Conservation (phyloP, 2,797 vertebrate species). For the Perodicticus potto region DNA sequence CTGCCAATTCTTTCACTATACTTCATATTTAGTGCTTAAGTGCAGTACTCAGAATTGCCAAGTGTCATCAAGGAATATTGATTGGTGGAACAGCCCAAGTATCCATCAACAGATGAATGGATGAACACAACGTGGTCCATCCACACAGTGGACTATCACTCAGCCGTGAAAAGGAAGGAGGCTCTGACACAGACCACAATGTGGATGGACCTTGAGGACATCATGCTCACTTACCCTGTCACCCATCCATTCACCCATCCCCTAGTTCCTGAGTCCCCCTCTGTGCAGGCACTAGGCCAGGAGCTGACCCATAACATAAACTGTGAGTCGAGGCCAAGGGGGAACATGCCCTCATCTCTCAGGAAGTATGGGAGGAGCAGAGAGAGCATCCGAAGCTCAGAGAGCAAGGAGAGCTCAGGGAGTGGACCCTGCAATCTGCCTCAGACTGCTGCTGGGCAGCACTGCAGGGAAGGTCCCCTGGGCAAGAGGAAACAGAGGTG, state of each 20-base stretch:
- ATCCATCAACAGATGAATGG: not conserved
- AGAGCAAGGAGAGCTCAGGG: not conserved
- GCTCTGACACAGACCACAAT: not conserved
- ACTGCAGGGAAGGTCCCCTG: fast-evolving
- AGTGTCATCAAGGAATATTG: not conserved
- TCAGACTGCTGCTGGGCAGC: not conserved
- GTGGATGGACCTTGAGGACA: not conserved
- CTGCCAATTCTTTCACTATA: not conserved
- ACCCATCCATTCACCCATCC: not conserved
- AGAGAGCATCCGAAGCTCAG: too few species aligned
- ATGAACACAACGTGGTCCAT: not conserved
- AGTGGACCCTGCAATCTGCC: too few species aligned
- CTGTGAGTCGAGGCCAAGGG: not conserved
- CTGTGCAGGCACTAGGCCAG: not conserved
- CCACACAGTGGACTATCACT: not conserved
- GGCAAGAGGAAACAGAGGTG: not conserved
- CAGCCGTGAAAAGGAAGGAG: not conserved
- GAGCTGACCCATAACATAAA: not conserved
- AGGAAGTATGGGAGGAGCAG: not conserved
- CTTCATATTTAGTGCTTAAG: not conserved
- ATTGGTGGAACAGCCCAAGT: not conserved
- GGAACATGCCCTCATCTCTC: too few species aligned
- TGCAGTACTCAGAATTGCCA: not conserved
- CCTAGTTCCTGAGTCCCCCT: not conserved
- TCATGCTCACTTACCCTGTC: too few species aligned